Percentiles rank a stretch among this genome's conserved stretches.
phyloP scores from a whole-genome alignment of 2,888 invertebrate species.

The Malthinus flaveolus region DNA sequence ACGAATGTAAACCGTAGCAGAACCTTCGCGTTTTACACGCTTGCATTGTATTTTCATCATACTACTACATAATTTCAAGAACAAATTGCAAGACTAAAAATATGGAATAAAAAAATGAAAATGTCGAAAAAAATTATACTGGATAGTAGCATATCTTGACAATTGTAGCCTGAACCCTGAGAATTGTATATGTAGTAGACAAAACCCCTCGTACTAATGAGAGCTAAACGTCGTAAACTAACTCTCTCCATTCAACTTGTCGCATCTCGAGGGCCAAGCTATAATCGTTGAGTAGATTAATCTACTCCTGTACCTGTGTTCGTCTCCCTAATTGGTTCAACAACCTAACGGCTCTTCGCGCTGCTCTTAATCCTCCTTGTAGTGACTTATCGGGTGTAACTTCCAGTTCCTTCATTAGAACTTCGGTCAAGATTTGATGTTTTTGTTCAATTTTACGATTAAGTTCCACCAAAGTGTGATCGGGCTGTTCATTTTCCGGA shows the following conservation, averaged over 20 bases:
- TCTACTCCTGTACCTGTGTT: conserved; percentile 59
- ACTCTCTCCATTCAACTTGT: too few species aligned
- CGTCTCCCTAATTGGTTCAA: conserved; percentile 77
- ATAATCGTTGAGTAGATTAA: too few species aligned
- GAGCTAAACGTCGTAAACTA: too few species aligned
- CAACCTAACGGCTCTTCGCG: conserved; percentile 80
- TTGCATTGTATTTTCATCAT: conserved; percentile 80
- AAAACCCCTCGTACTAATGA: too few species aligned
- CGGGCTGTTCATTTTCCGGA: conserved; percentile 47
- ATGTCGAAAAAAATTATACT: too few species aligned
- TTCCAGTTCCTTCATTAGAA: conserved; percentile 86
- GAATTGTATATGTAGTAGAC: too few species aligned
- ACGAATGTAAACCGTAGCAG: conserved; percentile 77
- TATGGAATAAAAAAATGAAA: too few species aligned
- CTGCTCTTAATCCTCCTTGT: conserved; percentile 85
- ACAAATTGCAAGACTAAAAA: conserved; percentile 78
- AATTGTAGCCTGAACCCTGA: too few species aligned
- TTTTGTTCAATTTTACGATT: conserved; percentile 66
- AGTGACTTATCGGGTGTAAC: conserved; percentile 88
- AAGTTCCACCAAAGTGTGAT: conserved; percentile 56
- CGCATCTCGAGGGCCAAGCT: too few species aligned
- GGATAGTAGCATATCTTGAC: too few species aligned
- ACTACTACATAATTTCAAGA: conserved; percentile 79
- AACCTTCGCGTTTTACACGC: conserved; percentile 78
- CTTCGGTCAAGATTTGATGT: conserved; percentile 79